Evolutionary conservation across 2,888 invertebrate genomes (phyloP).

Genomic region (Phalangium opilio): DNA sequence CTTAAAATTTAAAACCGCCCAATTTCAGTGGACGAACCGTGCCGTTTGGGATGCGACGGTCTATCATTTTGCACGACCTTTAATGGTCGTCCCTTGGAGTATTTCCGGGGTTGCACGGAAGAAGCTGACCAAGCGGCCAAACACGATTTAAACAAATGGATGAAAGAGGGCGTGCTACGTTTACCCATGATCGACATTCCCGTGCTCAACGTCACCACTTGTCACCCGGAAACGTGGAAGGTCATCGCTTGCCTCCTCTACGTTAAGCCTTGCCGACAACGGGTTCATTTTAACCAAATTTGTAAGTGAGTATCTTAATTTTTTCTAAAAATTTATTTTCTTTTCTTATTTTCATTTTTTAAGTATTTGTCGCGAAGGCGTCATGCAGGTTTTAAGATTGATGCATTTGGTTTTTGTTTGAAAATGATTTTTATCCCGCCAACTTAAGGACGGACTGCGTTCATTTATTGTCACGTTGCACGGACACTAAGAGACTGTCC

Average conservation of each 20-base stretch:
- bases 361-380: neutral
- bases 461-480: slow-evolving; percentile 59
- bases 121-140: slow-evolving; percentile 68
- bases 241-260: slow-evolving; percentile 76
- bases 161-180: slow-evolving; percentile 42
- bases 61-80: slow-evolving; percentile 75
- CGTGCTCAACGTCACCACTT: slow-evolving; percentile 54
- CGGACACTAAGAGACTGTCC: slow-evolving; percentile 55
- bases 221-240: slow-evolving; percentile 68
- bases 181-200: slow-evolving; percentile 46
- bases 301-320: slow-evolving; percentile 34
- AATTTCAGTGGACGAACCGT: slow-evolving; percentile 54
- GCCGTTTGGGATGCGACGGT: slow-evolving; percentile 73
- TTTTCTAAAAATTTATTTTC: neutral
- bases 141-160: slow-evolving; percentile 57
- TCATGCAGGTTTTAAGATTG: no score
- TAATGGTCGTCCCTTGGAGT: slow-evolving; percentile 68
- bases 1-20: no score
- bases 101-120: slow-evolving; percentile 67
- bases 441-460: slow-evolving; percentile 47
- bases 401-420: neutral
- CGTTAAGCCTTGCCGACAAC: slow-evolving; percentile 66
- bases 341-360: neutral
- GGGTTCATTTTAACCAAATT: slow-evolving; percentile 58
- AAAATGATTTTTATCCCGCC: neutral